Percentiles rank a stretch among this genome's conserved stretches.
Evolutionary conservation across 2,797 vertebrate genomes (phyloP).

Genomic region (Brotula barbata): DNA sequence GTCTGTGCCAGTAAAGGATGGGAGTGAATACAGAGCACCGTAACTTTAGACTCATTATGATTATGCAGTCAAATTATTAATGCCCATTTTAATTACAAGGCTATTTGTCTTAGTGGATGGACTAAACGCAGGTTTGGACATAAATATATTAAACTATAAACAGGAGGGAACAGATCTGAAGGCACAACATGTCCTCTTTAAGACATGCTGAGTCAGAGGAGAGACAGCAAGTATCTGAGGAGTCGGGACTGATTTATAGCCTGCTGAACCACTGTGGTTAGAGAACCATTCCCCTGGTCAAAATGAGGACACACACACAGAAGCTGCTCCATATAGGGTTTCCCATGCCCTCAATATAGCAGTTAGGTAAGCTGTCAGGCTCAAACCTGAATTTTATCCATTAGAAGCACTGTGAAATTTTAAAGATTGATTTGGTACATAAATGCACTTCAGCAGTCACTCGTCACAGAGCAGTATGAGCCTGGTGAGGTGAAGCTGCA

Average conservation of each 20-base stretch:
- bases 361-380: slow-evolving; percentile 5
- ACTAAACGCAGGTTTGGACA: too few species aligned
- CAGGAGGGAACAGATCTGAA: too few species aligned
- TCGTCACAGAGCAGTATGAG: not conserved
- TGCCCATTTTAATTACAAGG: not conserved
- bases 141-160: too few species aligned
- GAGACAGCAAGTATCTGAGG: too few species aligned
- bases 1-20: slow-evolving; percentile 9
- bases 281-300: not conserved
- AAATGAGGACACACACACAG: slow-evolving; percentile 9
- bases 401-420: slow-evolving; percentile 5
- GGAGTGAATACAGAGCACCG: slow-evolving; percentile 20
- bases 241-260: too few species aligned
- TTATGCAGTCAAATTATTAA: not conserved
- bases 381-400: slow-evolving; percentile 24
- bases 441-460: not conserved
- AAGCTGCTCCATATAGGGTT: not conserved
- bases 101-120: too few species aligned
- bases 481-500: slow-evolving; percentile 9
- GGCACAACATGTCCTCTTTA: not conserved
- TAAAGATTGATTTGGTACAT: slow-evolving; percentile 8
- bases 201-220: not conserved
- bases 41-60: not conserved
- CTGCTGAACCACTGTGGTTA: not conserved
- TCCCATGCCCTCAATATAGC: slow-evolving; percentile 28